Base-by-base conservation (phyloP, 2,113 vertebrate genomes). In the Bucco capensis region DNA sequence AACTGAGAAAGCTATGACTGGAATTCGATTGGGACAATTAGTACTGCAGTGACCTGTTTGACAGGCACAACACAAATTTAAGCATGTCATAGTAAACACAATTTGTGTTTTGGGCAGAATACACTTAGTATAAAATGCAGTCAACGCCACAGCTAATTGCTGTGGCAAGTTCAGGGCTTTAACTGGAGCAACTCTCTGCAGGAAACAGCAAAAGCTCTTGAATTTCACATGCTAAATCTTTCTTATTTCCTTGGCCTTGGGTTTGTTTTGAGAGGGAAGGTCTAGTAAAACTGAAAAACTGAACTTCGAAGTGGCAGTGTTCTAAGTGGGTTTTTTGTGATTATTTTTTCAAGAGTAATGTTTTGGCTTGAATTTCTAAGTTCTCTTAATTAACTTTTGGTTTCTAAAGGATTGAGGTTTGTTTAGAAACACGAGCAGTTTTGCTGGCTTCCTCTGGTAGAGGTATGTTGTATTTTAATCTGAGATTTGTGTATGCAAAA, bases 1-100 rank as follows among this genome's bases (percentile, higher is more conserved):
- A 24, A 5, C 18, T 10, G 31, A 35, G 21, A 27, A 10, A 28
- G 15, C 8, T 15, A 0, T 5, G 19, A 3, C 2, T 7, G 27
- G 12, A 9, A 3, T 5, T 17, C 2, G 14, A 13, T 3, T 4
- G n/a, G 35, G 8, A 22, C 56, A 14, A 0, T 5, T 4, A 2
- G 31, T 17, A 7, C 17, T 9, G 19, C 10, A 14, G 57, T 17
- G 49, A 8, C 51, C 23, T 25, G 54, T 17, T 62, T 3, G 24
- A 17, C 15, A 27, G 56, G 8, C 33, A 3, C 5, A 5, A 2
- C 1, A 16, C 40, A 18, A 12, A 21, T 4, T 23, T 6, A 4
- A 80, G 33, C 10, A 2, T 22, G 14, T 23, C 3, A 12, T 19
- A 0, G 3, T 10, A 10, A 67, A 31, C 23, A 6, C 7, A 0